phyloP scores from a whole-genome alignment of 2,888 invertebrate genomes.

The Horisme vitalbata region DNA sequence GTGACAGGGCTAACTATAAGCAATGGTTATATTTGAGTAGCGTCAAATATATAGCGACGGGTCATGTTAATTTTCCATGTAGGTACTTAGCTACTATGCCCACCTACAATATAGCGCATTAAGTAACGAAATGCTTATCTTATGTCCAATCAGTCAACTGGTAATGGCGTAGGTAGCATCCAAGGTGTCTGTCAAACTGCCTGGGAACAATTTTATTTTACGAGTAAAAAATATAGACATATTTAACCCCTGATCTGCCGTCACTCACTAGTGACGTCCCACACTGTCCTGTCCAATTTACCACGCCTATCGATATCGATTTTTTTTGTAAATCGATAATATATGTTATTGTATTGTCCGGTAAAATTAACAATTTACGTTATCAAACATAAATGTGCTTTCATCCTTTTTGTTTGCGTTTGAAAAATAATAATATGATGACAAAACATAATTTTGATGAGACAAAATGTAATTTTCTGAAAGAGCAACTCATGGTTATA shows the following conservation, averaged over 20 bases:
- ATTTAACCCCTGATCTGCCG: conserved; percentile 41
- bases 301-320: conserved; percentile 16
- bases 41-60: too few relatives aligned
- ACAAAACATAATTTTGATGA: background rate
- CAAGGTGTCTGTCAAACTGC: conserved; percentile 46
- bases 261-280: conserved; percentile 33
- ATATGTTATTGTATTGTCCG: conserved; percentile 2
- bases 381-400: conserved; percentile 3
- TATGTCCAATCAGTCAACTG: background rate
- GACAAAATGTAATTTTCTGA: background rate
- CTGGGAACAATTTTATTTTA: conserved; percentile 44
- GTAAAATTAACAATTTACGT: background rate
- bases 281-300: too few relatives aligned
- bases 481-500: too few relatives aligned
- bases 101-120: too few relatives aligned
- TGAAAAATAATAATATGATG: background rate
- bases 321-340: too few relatives aligned
- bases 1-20: too few relatives aligned
- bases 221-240: conserved; percentile 46
- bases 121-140: background rate
- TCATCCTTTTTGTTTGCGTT: background rate
- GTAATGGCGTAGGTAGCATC: conserved; percentile 29
- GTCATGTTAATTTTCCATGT: too few relatives aligned
- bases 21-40: too few relatives aligned
- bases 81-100: too few relatives aligned